Conservation (phyloP, 2,113 vertebrate genomes). For the Embiotoca jacksoni region DNA sequence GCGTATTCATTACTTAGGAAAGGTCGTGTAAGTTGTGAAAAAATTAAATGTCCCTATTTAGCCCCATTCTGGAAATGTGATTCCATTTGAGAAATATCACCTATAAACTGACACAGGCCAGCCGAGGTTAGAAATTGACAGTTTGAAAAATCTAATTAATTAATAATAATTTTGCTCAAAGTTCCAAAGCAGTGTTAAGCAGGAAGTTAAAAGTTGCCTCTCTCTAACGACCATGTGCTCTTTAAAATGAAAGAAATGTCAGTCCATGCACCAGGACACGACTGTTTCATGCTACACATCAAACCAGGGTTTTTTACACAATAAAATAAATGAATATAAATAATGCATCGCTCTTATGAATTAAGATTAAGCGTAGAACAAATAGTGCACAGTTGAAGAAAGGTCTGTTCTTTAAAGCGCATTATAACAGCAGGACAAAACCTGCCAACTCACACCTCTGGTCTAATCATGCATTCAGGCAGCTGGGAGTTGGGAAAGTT, state of each 20-base stretch:
- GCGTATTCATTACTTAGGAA: background rate
- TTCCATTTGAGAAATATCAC: slow-evolving; percentile 8
- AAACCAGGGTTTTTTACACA: background rate
- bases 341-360: background rate
- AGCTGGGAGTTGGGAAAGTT: too few relatives aligned
- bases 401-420: slow-evolving; percentile 48
- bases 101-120: background rate
- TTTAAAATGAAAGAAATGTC: slow-evolving; percentile 14
- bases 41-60: background rate
- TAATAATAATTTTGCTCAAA: background rate
- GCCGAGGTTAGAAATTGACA: background rate
- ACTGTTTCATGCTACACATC: slow-evolving; percentile 17
- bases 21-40: background rate
- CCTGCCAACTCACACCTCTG: slow-evolving; percentile 2
- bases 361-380: background rate
- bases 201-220: background rate
- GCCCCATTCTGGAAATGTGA: slow-evolving; percentile 2
- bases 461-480: background rate
- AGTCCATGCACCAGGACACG: slow-evolving; percentile 6
- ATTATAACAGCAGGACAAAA: slow-evolving; percentile 9
- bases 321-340: background rate
- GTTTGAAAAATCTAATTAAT: background rate
- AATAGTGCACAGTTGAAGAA: slow-evolving; percentile 43
- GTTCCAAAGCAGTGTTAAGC: background rate
- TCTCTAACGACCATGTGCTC: slow-evolving; percentile 24